Evolutionary conservation across 2,888 invertebrate species (phyloP), one percentile per base, ranked within the genome.

Genomic region (Philonicus albiceps): DNA sequence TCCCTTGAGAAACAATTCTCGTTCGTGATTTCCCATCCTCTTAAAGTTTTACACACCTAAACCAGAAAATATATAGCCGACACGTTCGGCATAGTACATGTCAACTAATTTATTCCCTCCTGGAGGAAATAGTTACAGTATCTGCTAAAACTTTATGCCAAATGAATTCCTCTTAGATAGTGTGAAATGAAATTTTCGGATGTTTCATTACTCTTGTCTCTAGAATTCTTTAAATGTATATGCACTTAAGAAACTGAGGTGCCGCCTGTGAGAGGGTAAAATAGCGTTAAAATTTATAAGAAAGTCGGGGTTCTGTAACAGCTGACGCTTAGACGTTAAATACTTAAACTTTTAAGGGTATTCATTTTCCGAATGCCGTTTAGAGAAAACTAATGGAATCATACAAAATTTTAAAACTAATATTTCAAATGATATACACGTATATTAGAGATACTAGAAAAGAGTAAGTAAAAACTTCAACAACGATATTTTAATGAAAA

Each of bases 11-110:
- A 83, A 83, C 83, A 83, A 83, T 83, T 72, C 83, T 64, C 72
- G 83, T 83, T 83, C 83, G 83, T 83, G 83, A 83, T 83, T 83
- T 83, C 72, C 72, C 83, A 83, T 83, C 40, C 34, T 37, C 83
- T 83, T 11, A 83, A 83, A 83, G 83, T 83, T 83, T 83, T 34
- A 83, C 83, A 83, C 64, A 83, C 83, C 64, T 37, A 64, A 43
- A 34, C 34, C 8, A 64, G 34, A n/a, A 37, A 19, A 83, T 19
- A 83, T 83, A 64, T 64, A 64, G 72, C 83, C 64, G 64, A 83
- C 83, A 83, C 83, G 83, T 83, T 83, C 83, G 64, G 64, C 64
- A 83, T 37, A 37, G 72, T 83, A 83, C 83, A 83, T 83, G 83
- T 34, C 34, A 64, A 72, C 83, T 83, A 83, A 83, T 83, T 83